phyloP scores from a whole-genome alignment of 2,113 vertebrate genomes.

The Scomber japonicus region DNA sequence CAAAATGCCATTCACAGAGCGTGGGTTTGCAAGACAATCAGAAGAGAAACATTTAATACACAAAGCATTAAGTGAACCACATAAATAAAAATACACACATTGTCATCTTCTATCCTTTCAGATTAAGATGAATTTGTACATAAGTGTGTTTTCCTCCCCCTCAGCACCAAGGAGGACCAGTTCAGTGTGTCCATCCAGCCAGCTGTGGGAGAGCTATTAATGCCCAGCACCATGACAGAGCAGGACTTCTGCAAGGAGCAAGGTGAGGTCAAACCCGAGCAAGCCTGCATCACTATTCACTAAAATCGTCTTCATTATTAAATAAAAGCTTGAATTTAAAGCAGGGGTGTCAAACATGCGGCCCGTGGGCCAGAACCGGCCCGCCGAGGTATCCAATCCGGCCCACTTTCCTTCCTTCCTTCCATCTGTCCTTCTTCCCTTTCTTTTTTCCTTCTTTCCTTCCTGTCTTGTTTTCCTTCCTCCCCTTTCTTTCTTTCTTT shows the following conservation, averaged over 20 bases:
- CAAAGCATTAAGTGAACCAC: constrained; percentile 5
- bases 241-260: constrained; percentile 93
- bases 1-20: constrained; percentile 88
- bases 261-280: constrained; percentile 83
- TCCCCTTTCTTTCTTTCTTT: no score
- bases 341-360: no score
- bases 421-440: no score
- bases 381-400: no score
- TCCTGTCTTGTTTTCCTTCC: no score
- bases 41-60: constrained; percentile 65
- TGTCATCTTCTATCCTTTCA: neutral
- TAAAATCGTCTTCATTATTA: neutral
- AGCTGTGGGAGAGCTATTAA: constrained; percentile 92
- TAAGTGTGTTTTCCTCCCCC: neutral
- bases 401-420: no score
- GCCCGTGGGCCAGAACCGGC: no score
- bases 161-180: constrained; percentile 92
- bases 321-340: neutral
- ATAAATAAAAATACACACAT: neutral
- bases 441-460: no score
- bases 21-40: constrained; percentile 88
- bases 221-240: constrained; percentile 92
- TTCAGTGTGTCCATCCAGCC: constrained; percentile 94
- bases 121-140: neutral
- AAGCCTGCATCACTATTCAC: neutral